Evolutionary conservation across 2,888 invertebrate genomes (phyloP).

Genomic region (Campoplex capitator): DNA sequence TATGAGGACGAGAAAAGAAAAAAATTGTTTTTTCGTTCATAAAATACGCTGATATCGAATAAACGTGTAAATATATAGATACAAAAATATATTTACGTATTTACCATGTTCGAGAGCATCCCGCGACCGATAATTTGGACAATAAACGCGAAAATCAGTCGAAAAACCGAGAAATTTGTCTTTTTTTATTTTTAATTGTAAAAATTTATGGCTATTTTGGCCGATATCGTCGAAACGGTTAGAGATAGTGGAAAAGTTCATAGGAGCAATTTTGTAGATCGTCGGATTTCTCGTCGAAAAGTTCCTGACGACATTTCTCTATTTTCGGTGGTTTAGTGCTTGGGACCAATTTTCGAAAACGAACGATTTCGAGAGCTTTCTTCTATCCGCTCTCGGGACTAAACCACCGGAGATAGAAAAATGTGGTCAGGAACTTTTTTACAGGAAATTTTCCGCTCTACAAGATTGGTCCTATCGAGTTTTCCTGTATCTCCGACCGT

Average conservation of each 20-base stretch:
- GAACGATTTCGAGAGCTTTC: not conserved
- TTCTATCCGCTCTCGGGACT: not conserved
- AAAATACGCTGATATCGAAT: not conserved
- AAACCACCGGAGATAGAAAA: not conserved
- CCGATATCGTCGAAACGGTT: not conserved
- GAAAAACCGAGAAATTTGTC: too few relatives aligned
- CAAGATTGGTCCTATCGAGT: not conserved
- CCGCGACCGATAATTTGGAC: not conserved
- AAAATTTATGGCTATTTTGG: not conserved
- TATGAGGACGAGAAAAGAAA: not conserved
- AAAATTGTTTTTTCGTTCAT: not conserved
- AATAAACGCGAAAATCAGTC: not conserved
- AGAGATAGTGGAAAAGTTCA: not conserved
- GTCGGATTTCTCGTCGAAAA: not conserved
- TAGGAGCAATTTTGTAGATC: not conserved
- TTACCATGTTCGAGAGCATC: not conserved
- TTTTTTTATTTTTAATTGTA: not conserved
- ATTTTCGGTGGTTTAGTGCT: not conserved
- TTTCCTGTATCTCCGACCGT: not conserved
- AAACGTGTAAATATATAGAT: slow-evolving; percentile 11
- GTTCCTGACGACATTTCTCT: not conserved
- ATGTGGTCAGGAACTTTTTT: not conserved
- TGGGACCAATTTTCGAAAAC: not conserved
- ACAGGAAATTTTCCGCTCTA: not conserved
- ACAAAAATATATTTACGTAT: slow-evolving; percentile 15